phyloP scores from a whole-genome alignment of 2,113 vertebrate species.

The Dolichallabes microphthalmus region DNA sequence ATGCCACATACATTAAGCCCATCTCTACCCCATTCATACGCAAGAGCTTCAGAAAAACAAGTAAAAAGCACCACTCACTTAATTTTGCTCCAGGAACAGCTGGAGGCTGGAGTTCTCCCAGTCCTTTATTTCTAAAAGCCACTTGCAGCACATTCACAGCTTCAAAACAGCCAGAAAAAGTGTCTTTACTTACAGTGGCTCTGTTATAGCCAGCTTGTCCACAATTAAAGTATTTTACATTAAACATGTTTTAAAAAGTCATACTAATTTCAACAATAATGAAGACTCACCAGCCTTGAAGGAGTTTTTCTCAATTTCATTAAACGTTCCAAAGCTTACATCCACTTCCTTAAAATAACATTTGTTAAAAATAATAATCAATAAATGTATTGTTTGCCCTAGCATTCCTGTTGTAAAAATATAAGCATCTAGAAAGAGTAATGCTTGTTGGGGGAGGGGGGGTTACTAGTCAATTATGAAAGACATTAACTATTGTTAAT shows the following conservation, averaged over 20 bases:
- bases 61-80: background rate
- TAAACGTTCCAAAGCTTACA: background rate
- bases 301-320: slow-evolving; percentile 1
- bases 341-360: slow-evolving; percentile 30
- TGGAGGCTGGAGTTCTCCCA: slow-evolving; percentile 21
- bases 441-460: too few relatives aligned
- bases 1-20: background rate
- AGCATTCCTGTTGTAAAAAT: background rate
- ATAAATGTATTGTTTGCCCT: background rate
- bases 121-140: slow-evolving; percentile 9
- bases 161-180: background rate
- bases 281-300: slow-evolving; percentile 26
- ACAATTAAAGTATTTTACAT: background rate
- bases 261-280: background rate
- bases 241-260: background rate
- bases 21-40: background rate
- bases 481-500: background rate
- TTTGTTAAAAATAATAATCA: background rate
- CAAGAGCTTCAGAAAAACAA: background rate
- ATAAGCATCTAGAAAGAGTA: background rate
- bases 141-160: slow-evolving; percentile 2
- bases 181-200: background rate
- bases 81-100: slow-evolving; percentile 25
- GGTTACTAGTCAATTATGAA: background rate
- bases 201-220: background rate